Conservation (phyloP, 2,113 vertebrate genomes). For the Gopherus flavomarginatus region DNA sequence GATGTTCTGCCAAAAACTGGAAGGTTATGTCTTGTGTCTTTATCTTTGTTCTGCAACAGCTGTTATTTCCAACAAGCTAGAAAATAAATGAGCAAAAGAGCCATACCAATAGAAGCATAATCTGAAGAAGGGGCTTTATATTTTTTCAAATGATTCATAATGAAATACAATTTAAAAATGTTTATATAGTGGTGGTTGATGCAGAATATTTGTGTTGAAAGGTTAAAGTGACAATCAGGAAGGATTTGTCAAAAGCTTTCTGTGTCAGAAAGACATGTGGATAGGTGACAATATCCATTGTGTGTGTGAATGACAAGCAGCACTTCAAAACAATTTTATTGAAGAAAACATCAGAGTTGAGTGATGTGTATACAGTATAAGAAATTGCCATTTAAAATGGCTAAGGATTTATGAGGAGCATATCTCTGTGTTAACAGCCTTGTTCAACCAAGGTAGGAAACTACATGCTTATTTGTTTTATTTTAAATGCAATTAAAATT, state of each 20-base stretch:
- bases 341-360: conserved; percentile 14
- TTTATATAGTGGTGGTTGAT: not conserved
- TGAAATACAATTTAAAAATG: not conserved
- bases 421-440: not conserved
- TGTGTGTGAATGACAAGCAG: not conserved
- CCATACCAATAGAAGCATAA: not conserved
- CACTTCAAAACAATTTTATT: conserved; percentile 22
- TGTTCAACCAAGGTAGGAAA: not conserved
- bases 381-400: not conserved
- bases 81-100: not conserved
- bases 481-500: conserved; percentile 42
- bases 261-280: not conserved
- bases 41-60: not conserved
- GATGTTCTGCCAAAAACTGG: not conserved
- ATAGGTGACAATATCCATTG: not conserved
- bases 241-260: not conserved
- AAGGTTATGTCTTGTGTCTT: not conserved
- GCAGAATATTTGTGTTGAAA: not conserved
- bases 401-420: not conserved
- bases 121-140: not conserved
- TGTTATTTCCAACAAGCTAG: not conserved
- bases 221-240: not conserved
- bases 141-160: not conserved
- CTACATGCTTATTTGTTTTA: not conserved
- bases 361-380: not conserved